Evolutionary conservation across 2,888 invertebrate species (phyloP).

Genomic region (Pyrrhia umbra): DNA sequence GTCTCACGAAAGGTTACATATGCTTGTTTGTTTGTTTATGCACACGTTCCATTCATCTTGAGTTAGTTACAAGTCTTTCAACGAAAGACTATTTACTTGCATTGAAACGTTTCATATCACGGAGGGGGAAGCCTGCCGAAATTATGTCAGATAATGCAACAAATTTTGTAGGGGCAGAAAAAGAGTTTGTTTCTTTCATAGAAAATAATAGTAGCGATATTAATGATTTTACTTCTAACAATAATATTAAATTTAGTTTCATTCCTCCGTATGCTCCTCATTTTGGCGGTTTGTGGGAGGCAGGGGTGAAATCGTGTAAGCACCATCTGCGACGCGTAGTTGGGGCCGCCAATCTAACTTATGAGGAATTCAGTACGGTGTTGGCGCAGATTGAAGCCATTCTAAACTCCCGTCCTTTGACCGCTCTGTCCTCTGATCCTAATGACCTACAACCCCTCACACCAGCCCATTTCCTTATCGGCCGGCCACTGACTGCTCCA

Average conservation of each 20-base stretch:
- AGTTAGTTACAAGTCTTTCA: not conserved
- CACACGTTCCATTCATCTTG: not conserved
- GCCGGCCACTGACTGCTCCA: slow-evolving; percentile 4
- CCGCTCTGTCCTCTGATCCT: slow-evolving; percentile 5
- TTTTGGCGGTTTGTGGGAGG: too few species aligned
- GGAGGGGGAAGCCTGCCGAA: not conserved
- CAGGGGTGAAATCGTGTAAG: too few species aligned
- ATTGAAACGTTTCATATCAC: slow-evolving; percentile 9
- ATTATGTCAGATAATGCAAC: slow-evolving; percentile 7
- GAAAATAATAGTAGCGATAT: not conserved
- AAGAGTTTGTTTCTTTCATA: not conserved
- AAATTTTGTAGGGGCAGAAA: not conserved
- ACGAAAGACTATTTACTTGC: not conserved
- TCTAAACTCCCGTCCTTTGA: slow-evolving; percentile 10
- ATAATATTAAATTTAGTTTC: not conserved
- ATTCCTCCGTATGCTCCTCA: slow-evolving; percentile 11
- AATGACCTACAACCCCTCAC: not conserved
- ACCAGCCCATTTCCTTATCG: slow-evolving; percentile 6
- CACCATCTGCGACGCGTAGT: too few species aligned
- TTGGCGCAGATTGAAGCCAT: slow-evolving; percentile 9
- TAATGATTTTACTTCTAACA: not conserved
- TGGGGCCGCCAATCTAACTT: too few species aligned
- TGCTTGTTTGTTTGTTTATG: too few species aligned
- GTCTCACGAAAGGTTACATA: too few species aligned
- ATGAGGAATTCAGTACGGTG: too few species aligned